Conservation (phyloP, 2,888 invertebrate species). For the Dynastes grantii region DNA sequence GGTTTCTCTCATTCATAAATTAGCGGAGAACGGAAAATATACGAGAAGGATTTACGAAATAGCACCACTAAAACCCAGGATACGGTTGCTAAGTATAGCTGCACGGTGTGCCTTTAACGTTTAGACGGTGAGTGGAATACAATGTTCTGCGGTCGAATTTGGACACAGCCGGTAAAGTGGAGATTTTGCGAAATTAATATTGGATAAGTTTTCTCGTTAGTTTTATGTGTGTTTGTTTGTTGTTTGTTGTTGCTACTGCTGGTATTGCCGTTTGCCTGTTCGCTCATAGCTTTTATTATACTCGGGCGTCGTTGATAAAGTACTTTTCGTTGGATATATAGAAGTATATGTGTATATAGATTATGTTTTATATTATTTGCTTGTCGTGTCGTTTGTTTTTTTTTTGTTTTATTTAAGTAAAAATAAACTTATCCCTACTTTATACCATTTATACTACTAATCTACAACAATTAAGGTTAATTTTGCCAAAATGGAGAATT, state of each 20-base stretch:
- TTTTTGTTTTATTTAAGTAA: not conserved
- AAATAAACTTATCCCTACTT: no score
- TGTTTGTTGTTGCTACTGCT: constrained; percentile 38
- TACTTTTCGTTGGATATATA: constrained; percentile 1
- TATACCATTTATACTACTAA: no score
- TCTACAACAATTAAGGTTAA: no score
- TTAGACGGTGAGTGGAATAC: constrained; percentile 1
- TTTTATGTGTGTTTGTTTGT: constrained; percentile 64
- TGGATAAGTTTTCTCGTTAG: constrained; percentile 65
- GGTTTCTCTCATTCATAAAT: constrained; percentile 18
- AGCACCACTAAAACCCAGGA: not conserved
- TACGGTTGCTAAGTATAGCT: not conserved
- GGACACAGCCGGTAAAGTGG: constrained; percentile 33
- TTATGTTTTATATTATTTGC: constrained; percentile 7
- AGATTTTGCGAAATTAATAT: constrained; percentile 62
- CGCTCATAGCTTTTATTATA: constrained; percentile 29
- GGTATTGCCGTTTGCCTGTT: constrained; percentile 56
- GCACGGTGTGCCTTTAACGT: not conserved
- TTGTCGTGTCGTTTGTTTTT: not conserved
- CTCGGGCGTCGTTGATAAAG: not conserved
- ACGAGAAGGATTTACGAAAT: constrained; percentile 10
- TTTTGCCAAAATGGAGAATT: no score
- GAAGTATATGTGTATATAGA: not conserved
- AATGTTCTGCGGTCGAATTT: constrained; percentile 6
- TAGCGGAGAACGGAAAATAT: constrained; percentile 2